Evolutionary conservation across 2,888 invertebrate genomes (phyloP), one percentile per base, ranked within the genome.

Genomic region (Lasioglossum figueresi): DNA sequence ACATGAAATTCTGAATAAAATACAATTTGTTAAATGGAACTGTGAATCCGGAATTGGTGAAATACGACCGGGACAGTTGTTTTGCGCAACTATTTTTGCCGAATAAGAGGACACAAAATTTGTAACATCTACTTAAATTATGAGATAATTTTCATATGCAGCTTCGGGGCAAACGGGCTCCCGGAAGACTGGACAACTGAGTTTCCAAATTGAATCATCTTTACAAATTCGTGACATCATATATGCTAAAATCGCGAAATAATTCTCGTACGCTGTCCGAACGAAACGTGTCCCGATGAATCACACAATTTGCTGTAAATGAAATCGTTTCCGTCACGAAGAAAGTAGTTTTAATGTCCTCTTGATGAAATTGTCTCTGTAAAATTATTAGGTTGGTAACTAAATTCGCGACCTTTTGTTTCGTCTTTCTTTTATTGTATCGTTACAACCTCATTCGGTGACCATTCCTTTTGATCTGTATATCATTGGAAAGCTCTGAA

Each of bases 71-170:
- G 52, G 10, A n/a, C 23, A 23, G 23, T n/a, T 52, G 52, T n/a
- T n/a, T 52, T 2, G 52, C 52, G 52, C 23, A n/a, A 52, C 52
- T 52, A 52, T 52, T 52, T 52, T 52, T 52, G n/a, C n/a, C 52
- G 23, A n/a, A 52, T n/a, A 52, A 10, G 52, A n/a, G 52, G n/a
- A n/a, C 14, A 8, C 52, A n/a, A n/a, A 10, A 52, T 52, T 52
- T n/a, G n/a, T 52, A 52, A 52, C 52, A 52, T 52, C 52, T n/a
- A 52, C 52, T 52, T 52, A n/a, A 52, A 52, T 52, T 52, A 52
- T 10, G 52, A 52, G 10, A n/a, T 52, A 52, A 52, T 52, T 52
- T n/a, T n/a, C 52, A 52, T 10, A n/a, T n/a, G n/a, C 52, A 52
- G 52, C 43, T 52, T 48, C 10, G 2, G 10, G 10, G 8, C 52